Evolutionary conservation across 2,797 vertebrate species (phyloP).

Genomic region (Mionectes olivaceus): DNA sequence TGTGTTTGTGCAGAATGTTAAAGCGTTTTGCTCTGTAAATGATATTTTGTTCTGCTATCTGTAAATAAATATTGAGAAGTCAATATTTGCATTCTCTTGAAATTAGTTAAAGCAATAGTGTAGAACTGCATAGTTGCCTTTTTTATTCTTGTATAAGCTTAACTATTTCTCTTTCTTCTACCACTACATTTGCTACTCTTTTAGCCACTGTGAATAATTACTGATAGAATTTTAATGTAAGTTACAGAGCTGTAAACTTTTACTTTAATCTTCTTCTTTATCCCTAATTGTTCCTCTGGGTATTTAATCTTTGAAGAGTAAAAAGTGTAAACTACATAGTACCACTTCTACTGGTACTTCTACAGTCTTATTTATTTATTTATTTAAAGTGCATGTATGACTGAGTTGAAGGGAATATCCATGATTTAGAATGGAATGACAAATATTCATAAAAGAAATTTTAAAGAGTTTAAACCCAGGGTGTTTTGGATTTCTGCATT

Average conservation of each 20-base stretch:
- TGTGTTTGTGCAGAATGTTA: neutral
- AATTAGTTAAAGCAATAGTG: neutral
- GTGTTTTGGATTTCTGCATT: neutral
- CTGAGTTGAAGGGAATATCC: neutral
- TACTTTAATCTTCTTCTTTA: neutral
- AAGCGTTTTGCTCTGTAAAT: neutral
- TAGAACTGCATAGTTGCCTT: neutral
- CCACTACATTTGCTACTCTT: neutral
- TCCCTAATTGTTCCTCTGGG: neutral
- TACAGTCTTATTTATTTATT: too few species aligned
- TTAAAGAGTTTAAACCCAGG: neutral
- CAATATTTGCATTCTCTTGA: neutral
- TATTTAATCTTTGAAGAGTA: neutral
- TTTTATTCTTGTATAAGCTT: neutral
- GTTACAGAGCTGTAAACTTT: neutral
- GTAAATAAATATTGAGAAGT: neutral
- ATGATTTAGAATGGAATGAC: too few species aligned
- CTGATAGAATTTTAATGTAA: neutral
- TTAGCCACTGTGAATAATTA: neutral
- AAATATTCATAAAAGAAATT: neutral
- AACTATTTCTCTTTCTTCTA: neutral
- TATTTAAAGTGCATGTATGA: neutral
- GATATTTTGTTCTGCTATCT: neutral
- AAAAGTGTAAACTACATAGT: neutral
- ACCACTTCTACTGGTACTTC: neutral